These are phyloP conservation scores for Phaetusa simplex DNA, from an alignment of 2,113 vertebrate species.

Conservation along the genomic window DNA sequence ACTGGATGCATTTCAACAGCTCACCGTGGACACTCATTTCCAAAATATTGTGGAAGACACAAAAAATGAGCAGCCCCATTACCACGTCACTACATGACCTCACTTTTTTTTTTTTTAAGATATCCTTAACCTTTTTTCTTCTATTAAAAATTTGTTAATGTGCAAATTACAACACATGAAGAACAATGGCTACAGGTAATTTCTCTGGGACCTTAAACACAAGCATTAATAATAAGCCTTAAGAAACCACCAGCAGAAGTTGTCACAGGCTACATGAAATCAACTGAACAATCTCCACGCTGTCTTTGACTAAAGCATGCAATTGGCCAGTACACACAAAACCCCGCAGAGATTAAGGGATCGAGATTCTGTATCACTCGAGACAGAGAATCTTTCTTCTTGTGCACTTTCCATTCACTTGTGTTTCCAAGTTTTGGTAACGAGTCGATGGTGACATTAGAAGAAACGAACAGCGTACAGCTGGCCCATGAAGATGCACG, in stretches of 20 bases:
- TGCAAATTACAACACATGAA: too few relatives aligned
- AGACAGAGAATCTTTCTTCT: background rate
- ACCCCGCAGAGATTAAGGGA: too few relatives aligned
- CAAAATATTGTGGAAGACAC: background rate
- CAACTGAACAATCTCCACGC: background rate
- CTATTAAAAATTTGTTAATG: background rate
- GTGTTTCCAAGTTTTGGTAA: background rate
- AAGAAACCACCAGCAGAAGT: background rate
- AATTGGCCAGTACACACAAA: background rate
- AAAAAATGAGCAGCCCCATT: background rate
- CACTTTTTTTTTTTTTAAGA: background rate
- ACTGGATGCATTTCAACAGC: background rate
- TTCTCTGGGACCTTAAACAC: background rate
- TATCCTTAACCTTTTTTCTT: background rate
- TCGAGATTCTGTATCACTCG: too few relatives aligned
- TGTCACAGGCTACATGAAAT: background rate
- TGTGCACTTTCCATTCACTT: background rate
- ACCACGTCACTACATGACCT: rapidly evolving
- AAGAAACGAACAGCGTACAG: background rate
- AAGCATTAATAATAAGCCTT: background rate
- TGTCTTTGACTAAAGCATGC: rapidly evolving
- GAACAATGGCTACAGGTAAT: rapidly evolving
- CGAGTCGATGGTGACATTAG: too few relatives aligned
- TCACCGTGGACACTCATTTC: background rate
- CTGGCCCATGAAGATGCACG: background rate